Conservation (phyloP, 2,113 vertebrate genomes). For the Vulpes ferrilata region DNA sequence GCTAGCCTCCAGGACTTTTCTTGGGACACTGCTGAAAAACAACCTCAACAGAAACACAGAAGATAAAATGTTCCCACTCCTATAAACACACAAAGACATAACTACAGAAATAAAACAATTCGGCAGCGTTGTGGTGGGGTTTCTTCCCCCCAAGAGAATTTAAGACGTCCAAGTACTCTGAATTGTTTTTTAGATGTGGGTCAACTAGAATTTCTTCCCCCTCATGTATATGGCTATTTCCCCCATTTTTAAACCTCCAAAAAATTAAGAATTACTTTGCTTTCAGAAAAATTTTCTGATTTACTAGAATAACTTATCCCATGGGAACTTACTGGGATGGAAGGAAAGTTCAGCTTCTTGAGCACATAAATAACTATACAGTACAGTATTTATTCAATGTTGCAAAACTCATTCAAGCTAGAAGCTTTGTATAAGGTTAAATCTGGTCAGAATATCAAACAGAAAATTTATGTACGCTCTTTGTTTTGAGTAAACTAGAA, state of each 20-base stretch:
- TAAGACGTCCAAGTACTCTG: neutral
- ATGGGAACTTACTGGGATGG: slow-evolving; percentile 44
- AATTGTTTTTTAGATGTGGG: neutral
- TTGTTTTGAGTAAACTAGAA: slow-evolving; percentile 18
- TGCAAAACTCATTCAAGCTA: slow-evolving; percentile 67
- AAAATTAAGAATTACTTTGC: slow-evolving; percentile 61
- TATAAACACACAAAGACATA: slow-evolving; percentile 73
- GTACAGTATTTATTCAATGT: slow-evolving; percentile 39
- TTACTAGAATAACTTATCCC: slow-evolving; percentile 71
- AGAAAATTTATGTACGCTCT: neutral
- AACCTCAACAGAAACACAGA: slow-evolving; percentile 81
- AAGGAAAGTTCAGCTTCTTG: slow-evolving; percentile 39
- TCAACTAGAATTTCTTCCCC: slow-evolving; percentile 16
- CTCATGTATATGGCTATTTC: neutral
- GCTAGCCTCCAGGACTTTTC: slow-evolving; percentile 80
- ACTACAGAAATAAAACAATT: slow-evolving; percentile 66
- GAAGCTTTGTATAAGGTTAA: slow-evolving; percentile 48
- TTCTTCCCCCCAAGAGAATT: neutral
- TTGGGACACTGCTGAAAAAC: slow-evolving; percentile 79
- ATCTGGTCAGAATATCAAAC: slow-evolving; percentile 47
- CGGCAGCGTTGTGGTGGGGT: neutral
- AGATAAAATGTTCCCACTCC: slow-evolving; percentile 78
- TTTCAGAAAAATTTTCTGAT: slow-evolving; percentile 68
- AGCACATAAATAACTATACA: slow-evolving; percentile 52
- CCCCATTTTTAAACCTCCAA: slow-evolving; percentile 11